Base-by-base conservation (phyloP, 2,113 vertebrate genomes). In the Gymnocephalus cernua region DNA sequence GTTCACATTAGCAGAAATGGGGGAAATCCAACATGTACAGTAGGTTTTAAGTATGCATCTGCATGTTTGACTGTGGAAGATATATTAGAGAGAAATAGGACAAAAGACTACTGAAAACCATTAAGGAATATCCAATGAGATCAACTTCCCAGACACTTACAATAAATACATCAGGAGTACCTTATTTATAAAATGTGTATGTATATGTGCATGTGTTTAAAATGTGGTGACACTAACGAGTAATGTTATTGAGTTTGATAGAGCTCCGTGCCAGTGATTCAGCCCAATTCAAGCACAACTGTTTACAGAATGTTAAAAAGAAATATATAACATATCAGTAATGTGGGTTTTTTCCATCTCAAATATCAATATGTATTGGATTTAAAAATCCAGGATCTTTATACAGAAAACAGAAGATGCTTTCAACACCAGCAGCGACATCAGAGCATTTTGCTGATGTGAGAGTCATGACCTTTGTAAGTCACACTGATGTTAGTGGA, bases 401-500 rank as follows among this genome's bases (percentile, higher is more conserved):
- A 10, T 7, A 14, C 8, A 83, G 10, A 47, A 45, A 1, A 41
- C 51, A 66, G 29, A 11, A 15, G 23, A 72, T 45, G 16, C 54
- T 48, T 18, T 61, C 8, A 6, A 11, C 32, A 18, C 21, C 51
- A 21, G 15, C 32, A 19, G 27, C 3, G 3, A 13, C 51, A 70
- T 89, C 62, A 89, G 12, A 91, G 53, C 88, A 88, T 90, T 53
- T 90, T 90, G 51, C 74, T 59, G 79, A 66, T 79, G 73, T 88
- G 85, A 45, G 75, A 59, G 74, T 89, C 79, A 1, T 72, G 83
- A 54, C 69, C 86, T 86, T 88, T 89, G 32, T 32, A 63, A 0
- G 75, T 66, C 51, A 96, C 94, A 0, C 96, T 97, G 12, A 96
- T 94, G 68, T 97, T 97, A 50, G 96, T 97, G 14, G 96, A 97